Base-by-base conservation (phyloP, 2,113 vertebrate genomes). In the Pterocles orientalis region DNA sequence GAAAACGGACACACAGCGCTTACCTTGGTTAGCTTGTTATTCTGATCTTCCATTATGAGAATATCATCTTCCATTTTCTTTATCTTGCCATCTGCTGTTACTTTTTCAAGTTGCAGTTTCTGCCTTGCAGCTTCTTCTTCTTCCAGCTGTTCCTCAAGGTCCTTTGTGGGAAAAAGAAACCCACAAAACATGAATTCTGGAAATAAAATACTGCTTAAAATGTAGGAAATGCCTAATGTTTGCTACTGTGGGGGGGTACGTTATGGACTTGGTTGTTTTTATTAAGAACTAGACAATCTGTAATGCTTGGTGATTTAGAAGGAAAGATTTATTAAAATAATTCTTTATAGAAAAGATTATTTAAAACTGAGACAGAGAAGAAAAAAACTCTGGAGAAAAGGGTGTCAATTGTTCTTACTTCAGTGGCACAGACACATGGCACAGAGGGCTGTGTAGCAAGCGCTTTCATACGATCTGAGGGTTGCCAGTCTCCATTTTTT, bases 1-100 rank as follows among this genome's bases (percentile, higher is more conserved):
- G 45, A 54, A 86, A 80, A 50, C 33, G 33, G 45, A 36, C 12
- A 21, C 28, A 33, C 24, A 23, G 10, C 1, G 10, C 93, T 62
- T 57, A 99, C 99, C 97, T 99, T 99, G 17, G 96, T 98, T 73
- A 99, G 97, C 70, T 99, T 99, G 94, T 98, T 99, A 78, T 99
- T 99, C 90, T 99, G 99, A 86, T 99, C 99, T 26, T 99, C 99
- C 98, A 99, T 98, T 43, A 99, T 92, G 81, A 99, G 97, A 68
- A 99, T 93, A 53, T 99, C 99, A 47, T 99, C 99, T 96, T 99
- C 99, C 97, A 99, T 97, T 92, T 99, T 99, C 98, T 99, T 99
- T 85, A 99, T 98, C 94, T 99, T 99, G 86, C 98, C 98, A 84
- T 99, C 99, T 15, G 99, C 97, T 2, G 97, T 97, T 10, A 97